phyloP scores from a whole-genome alignment of 2,888 invertebrate species.

The Agonopterix heracliana region DNA sequence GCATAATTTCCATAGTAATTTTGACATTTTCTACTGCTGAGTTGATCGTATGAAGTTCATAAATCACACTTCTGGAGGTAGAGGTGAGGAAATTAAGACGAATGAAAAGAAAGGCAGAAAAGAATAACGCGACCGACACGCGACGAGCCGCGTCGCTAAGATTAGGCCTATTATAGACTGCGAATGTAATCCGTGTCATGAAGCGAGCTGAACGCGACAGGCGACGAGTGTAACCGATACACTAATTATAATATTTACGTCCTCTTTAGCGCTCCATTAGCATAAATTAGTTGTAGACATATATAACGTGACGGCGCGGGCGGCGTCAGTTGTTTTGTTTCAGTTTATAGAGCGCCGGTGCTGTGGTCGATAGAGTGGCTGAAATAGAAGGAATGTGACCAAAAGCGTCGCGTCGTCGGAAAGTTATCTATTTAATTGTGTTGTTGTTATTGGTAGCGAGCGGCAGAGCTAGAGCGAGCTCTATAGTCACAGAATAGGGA shows the following conservation, averaged over 20 bases:
- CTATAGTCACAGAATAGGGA: no score
- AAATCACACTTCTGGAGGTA: no score
- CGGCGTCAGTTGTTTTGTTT: conserved; percentile 28
- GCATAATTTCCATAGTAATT: no score
- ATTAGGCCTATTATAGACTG: no score
- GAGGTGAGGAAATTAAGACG: no score
- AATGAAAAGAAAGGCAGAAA: no score
- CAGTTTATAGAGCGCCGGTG: conserved; percentile 39
- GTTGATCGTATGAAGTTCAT: no score
- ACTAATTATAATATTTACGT: conserved; percentile 41
- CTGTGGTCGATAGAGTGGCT: conserved; percentile 24
- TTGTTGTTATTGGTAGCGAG: background rate
- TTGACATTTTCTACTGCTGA: no score
- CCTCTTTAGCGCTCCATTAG: conserved; percentile 57
- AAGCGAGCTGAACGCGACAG: conserved; percentile 3
- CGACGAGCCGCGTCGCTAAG: no score
- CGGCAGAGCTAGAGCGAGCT: no score
- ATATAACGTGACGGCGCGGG: conserved; percentile 35
- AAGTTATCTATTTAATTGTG: background rate
- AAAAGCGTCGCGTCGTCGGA: conserved; percentile 17
- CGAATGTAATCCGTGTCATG: no score
- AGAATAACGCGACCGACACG: no score
- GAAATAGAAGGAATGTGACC: conserved; percentile 43
- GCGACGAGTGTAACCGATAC: conserved; percentile 24
- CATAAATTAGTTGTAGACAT: conserved; percentile 61